Base-by-base conservation (phyloP, 1,140 invertebrate genomes). In the Achatina immaculata region DNA sequence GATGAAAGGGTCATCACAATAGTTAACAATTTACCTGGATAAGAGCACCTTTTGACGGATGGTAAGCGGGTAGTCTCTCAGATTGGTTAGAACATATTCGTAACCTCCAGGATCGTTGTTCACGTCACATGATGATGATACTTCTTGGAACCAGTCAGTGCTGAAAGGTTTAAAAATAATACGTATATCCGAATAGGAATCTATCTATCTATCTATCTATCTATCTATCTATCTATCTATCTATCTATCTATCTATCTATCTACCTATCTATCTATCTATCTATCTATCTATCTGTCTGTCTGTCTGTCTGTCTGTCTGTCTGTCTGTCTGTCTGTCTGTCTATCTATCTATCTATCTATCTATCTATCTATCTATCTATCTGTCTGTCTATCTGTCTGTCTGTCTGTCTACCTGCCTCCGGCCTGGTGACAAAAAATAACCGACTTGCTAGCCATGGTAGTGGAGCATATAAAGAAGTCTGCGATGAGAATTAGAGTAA, bases 181-280 rank as follows among this genome's bases (percentile, higher is more conserved):
- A n/a, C n/a, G n/a, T n/a, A n/a, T n/a, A n/a, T n/a, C n/a, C n/a
- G n/a, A n/a, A n/a, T n/a, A n/a, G n/a, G n/a, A n/a, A n/a, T n/a
- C n/a, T n/a, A n/a, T n/a, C n/a, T n/a, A n/a, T n/a, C n/a, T n/a
- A 68, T 68, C 66, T 68, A 31, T 68, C 66, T 65, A 11, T 65
- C 3, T 68, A 68, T 68, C 66, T 68, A 68, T 68, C 66, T 68
- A 34, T 34, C 66, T 36, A 68, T 68, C 66, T 68, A 68, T 68
- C 66, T 68, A 34, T 34, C 66, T 68, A 68, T 68, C 66, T 68
- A 68, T 68, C 66, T 68, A 34, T 14, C 66, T 36, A 68, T 68
- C 66, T 68, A 68, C 36, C 66, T 68, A 34, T 34, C 66, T 34
- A 68, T 68, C 66, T 68, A 68, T 68, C 66, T 68, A 34, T 34